Evolutionary conservation across 2,888 invertebrate species (phyloP).

Genomic region (Lithophane socia): DNA sequence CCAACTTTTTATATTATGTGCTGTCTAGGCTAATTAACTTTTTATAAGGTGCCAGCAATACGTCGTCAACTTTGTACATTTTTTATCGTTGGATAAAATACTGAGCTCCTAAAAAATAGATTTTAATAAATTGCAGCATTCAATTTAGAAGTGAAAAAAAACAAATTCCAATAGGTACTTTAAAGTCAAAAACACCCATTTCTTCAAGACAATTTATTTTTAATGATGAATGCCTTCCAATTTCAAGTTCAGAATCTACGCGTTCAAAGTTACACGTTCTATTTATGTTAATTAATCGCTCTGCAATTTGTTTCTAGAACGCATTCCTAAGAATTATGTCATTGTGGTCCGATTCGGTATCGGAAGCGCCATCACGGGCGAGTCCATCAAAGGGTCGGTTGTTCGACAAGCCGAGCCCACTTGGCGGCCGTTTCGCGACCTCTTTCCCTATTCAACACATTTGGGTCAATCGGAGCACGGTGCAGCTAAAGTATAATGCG

Average conservation of each 20-base stretch:
- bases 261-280: slow-evolving; percentile 1
- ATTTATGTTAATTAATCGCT: not conserved
- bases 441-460: slow-evolving; percentile 75
- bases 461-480: slow-evolving; percentile 78
- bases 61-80: not conserved
- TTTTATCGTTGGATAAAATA: not conserved
- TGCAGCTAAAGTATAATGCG: slow-evolving; percentile 61
- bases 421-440: slow-evolving; percentile 67
- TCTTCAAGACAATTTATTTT: not conserved
- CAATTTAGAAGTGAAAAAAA: not conserved
- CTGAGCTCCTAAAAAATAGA: not conserved
- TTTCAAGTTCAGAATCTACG: slow-evolving; percentile 21
- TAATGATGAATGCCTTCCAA: slow-evolving; percentile 3
- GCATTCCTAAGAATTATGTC: slow-evolving; percentile 46
- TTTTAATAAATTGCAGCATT: not conserved
- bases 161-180: not conserved
- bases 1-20: slow-evolving; percentile 20
- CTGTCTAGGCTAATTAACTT: slow-evolving; percentile 23
- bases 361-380: slow-evolving; percentile 66
- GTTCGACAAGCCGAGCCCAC: slow-evolving; percentile 67
- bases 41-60: not conserved
- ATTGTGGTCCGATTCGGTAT: slow-evolving; percentile 51
- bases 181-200: not conserved
- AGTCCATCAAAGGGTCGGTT: slow-evolving; percentile 73
- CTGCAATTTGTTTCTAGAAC: slow-evolving; percentile 23